Conservation (phyloP, 2,888 invertebrate species). For the Nomada lathburiana region DNA sequence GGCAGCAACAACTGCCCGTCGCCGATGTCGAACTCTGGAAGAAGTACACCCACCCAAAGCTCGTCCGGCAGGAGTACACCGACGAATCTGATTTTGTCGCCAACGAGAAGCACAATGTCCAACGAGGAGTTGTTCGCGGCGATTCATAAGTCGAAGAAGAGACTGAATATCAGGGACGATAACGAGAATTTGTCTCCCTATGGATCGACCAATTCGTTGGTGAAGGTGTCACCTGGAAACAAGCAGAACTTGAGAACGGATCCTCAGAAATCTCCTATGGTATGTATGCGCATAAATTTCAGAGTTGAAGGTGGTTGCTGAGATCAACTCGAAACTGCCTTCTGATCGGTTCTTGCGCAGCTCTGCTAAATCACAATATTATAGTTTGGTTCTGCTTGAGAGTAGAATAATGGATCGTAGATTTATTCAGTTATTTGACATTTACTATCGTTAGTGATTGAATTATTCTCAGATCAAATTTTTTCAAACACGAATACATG, state of each 20-base stretch:
- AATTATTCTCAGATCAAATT: too few relatives aligned
- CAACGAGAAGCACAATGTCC: slow-evolving; percentile 91
- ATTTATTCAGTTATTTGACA: too few relatives aligned
- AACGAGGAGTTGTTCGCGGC: slow-evolving; percentile 92
- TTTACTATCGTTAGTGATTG: too few relatives aligned
- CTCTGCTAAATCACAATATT: too few relatives aligned
- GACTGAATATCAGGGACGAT: slow-evolving; percentile 88
- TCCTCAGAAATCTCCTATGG: slow-evolving; percentile 78
- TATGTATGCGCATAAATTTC: slow-evolving; percentile 49
- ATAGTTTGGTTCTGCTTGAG: too few relatives aligned
- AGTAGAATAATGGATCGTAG: too few relatives aligned
- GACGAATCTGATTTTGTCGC: slow-evolving; percentile 85
- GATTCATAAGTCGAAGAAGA: slow-evolving; percentile 91
- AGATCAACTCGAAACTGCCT: background rate
- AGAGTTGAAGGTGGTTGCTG: background rate
- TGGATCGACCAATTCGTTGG: slow-evolving; percentile 85
- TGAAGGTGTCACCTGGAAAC: slow-evolving; percentile 82
- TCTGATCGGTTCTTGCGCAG: too few relatives aligned
- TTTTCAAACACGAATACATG: too few relatives aligned
- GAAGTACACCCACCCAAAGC: slow-evolving; percentile 66
- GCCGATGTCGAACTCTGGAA: slow-evolving; percentile 67
- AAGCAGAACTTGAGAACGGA: slow-evolving; percentile 89
- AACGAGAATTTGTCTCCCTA: slow-evolving; percentile 83
- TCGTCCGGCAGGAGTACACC: slow-evolving; percentile 77
- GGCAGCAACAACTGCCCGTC: slow-evolving; percentile 62